Conservation (phyloP, 2,888 invertebrate genomes). For the Aleiodes alternator region DNA sequence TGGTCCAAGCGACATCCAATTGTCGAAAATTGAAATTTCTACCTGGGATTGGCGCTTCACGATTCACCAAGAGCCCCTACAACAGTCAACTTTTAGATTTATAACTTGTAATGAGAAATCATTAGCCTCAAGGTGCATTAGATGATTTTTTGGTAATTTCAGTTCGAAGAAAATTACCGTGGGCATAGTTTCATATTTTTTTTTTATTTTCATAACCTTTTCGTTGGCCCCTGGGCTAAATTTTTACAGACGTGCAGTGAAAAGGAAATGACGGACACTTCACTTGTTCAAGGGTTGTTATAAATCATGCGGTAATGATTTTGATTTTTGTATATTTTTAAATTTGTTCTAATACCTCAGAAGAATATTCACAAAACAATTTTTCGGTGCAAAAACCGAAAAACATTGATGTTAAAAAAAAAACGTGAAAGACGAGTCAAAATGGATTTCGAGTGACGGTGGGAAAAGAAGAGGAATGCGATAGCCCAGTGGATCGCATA, state of each 20-base stretch:
- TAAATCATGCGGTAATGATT: no score
- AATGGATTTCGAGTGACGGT: slow-evolving; percentile 37
- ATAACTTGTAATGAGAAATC: slow-evolving; percentile 75
- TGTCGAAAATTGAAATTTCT: no score
- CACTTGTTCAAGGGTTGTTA: not conserved
- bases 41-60: slow-evolving; percentile 45
- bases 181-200: slow-evolving; percentile 9
- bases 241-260: slow-evolving; percentile 16
- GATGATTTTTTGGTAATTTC: slow-evolving; percentile 73
- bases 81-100: slow-evolving; percentile 66
- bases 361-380: no score
- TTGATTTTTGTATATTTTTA: no score
- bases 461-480: slow-evolving; percentile 56
- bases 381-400: no score
- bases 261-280: slow-evolving; percentile 18
- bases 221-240: not conserved
- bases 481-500: slow-evolving; percentile 49
- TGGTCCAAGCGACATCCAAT: no score
- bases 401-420: slow-evolving; percentile 57
- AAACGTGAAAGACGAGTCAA: slow-evolving; percentile 27
- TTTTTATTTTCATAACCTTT: slow-evolving; percentile 3
- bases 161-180: slow-evolving; percentile 41
- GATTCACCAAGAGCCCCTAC: slow-evolving; percentile 46
- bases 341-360: no score
- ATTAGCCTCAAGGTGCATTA: slow-evolving; percentile 74